Evolutionary conservation across 2,888 invertebrate genomes (phyloP), one percentile per base, ranked within the genome.

Genomic region (Metallyticus violacea): DNA sequence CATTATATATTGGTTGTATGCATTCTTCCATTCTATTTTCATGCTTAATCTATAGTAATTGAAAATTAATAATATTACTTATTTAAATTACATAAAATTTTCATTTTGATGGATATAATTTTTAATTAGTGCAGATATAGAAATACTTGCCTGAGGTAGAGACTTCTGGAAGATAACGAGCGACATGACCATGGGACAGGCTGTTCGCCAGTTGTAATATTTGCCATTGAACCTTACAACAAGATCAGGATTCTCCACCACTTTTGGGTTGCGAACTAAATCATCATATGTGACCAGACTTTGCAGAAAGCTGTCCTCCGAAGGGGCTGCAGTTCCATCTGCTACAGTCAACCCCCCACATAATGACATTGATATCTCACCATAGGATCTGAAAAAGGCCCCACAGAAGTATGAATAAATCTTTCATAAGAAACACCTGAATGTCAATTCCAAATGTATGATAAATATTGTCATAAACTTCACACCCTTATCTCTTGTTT

Each of bases 201-300:
- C 99, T 89, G 96, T 96, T 89, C 95, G 94, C 98, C 98, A 99
- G 90, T 96, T 97, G 93, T 97, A 96, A 92, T 96, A 97, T 93
- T 98, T 97, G 90, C 96, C 96, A 91, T 96, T 96, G 88, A 98
- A 94, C 90, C 97, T 95, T 89, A 98, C 96, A 88, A 98, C 96
- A 90, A 98, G 94, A 90, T 97, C 96, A 79, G 97, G 96, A 90
- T 96, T 95, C 89, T 96, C 94, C 88, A 97, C 94, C 89, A 97
- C 91, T 88, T 94, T 93, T 85, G 97, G 96, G 92, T 97, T 96
- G 85, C 92, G 91, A 78, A 91, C 91, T 87, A 94, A 91, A 89
- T 95, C 94, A 88, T 94, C 94, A 90, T 93, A 95, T 6, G 94
- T 93, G 15, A 95, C 92, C 26, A 94, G 90, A 89, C 94, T 93